Evolutionary conservation across 2,888 invertebrate genomes (phyloP).

Genomic region (Vanessa cardui): DNA sequence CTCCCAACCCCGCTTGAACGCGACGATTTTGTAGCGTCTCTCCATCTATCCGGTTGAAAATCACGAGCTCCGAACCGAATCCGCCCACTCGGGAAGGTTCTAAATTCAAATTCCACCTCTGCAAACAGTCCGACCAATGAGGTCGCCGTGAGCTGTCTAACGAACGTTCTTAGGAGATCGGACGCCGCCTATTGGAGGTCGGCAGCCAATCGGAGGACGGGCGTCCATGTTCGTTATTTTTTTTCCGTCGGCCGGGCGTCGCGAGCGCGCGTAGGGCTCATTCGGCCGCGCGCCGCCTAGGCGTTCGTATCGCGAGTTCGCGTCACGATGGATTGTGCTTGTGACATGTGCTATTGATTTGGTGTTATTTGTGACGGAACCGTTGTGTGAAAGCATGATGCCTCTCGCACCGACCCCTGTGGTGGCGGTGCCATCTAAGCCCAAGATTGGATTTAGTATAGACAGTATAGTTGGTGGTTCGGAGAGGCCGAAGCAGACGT

Average conservation of each 20-base stretch:
- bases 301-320: constrained; percentile 74
- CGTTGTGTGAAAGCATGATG: constrained; percentile 89
- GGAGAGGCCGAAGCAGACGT: constrained; percentile 73
- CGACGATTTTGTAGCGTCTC: constrained; percentile 62
- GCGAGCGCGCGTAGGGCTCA: constrained; percentile 59
- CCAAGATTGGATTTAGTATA: constrained; percentile 97
- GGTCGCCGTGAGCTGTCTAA: constrained; percentile 56
- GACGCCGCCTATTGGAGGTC: constrained; percentile 59
- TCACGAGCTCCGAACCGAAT: constrained; percentile 63
- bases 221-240: constrained; percentile 74
- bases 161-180: constrained; percentile 56
- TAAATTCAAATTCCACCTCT: constrained; percentile 73
- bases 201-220: constrained; percentile 61
- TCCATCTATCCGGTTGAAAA: constrained; percentile 70
- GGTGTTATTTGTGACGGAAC: constrained; percentile 72
- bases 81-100: constrained; percentile 76
- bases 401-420: constrained; percentile 97
- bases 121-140: constrained; percentile 61
- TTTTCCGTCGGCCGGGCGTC: constrained; percentile 61
- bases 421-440: constrained; percentile 95
- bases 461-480: constrained; percentile 94
- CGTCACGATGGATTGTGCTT: constrained; percentile 78
- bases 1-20: constrained; percentile 50
- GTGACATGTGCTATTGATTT: constrained; percentile 78
- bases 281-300: constrained; percentile 80